These are phyloP conservation scores for Chauna torquata DNA, from an alignment of 2,113 vertebrate species.

Conservation along the genomic window DNA sequence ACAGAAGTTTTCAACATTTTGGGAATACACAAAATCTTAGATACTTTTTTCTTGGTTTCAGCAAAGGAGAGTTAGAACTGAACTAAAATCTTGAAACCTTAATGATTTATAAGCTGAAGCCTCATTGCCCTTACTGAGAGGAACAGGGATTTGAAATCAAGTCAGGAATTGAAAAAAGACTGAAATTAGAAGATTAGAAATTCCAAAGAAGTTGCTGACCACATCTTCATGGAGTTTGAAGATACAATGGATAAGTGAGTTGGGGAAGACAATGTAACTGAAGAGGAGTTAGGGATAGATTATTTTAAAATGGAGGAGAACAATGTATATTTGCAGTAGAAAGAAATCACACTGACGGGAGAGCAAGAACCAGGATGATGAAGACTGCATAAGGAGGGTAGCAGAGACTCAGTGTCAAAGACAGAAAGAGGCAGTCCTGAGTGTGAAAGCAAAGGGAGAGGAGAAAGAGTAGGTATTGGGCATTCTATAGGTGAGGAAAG, in stretches of 20 bases:
- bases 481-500: not conserved
- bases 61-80: not conserved
- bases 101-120: not conserved
- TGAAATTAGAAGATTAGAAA: not conserved
- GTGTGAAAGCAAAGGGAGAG: not conserved
- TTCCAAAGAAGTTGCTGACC: not conserved
- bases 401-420: not conserved
- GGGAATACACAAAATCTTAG: not conserved
- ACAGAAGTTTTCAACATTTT: not conserved
- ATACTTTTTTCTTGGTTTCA: not conserved
- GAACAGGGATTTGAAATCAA: not conserved
- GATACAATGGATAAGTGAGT: not conserved
- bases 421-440: not conserved
- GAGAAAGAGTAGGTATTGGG: not conserved
- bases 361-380: not conserved
- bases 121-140: not conserved
- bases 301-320: not conserved
- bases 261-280: not conserved
- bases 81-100: not conserved
- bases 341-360: not conserved
- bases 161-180: not conserved
- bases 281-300: not conserved
- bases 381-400: not conserved
- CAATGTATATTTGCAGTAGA: not conserved
- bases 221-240: not conserved